phyloP scores from a whole-genome alignment of 2,113 vertebrate species.

The Myanophis thanlyinensis region DNA sequence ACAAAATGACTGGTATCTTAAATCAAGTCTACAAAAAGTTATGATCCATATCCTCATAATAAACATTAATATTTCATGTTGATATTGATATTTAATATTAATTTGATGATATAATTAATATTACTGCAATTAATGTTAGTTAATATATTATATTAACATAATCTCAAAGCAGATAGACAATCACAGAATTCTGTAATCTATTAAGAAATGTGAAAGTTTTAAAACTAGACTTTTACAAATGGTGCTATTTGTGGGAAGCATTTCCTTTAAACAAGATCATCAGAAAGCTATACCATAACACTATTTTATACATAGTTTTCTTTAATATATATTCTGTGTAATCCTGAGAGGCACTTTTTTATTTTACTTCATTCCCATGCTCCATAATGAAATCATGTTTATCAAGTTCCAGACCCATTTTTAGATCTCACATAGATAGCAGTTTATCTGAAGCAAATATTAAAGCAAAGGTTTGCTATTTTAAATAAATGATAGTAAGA shows the following conservation, averaged over 20 bases:
- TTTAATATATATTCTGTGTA: background rate
- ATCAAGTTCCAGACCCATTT: background rate
- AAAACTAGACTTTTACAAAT: background rate
- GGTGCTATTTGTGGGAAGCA: background rate
- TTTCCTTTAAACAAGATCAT: background rate
- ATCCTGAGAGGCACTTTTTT: background rate
- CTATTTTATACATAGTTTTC: background rate
- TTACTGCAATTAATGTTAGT: background rate
- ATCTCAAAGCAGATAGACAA: background rate
- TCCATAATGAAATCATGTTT: background rate
- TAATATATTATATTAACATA: background rate
- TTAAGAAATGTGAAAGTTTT: background rate
- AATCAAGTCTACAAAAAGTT: background rate
- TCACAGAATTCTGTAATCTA: background rate
- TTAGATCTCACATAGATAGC: background rate
- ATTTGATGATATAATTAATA: background rate
- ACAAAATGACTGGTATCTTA: background rate
- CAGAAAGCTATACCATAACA: background rate
- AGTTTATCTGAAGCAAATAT: constrained; percentile 1
- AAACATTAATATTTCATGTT: background rate
- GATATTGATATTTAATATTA: background rate
- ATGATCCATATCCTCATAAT: background rate
- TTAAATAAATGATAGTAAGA: background rate
- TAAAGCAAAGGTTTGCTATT: background rate
- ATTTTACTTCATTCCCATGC: background rate